These are phyloP conservation scores for Carapus acus DNA, from an alignment of 2,797 vertebrate genomes.

Conservation along the genomic window DNA sequence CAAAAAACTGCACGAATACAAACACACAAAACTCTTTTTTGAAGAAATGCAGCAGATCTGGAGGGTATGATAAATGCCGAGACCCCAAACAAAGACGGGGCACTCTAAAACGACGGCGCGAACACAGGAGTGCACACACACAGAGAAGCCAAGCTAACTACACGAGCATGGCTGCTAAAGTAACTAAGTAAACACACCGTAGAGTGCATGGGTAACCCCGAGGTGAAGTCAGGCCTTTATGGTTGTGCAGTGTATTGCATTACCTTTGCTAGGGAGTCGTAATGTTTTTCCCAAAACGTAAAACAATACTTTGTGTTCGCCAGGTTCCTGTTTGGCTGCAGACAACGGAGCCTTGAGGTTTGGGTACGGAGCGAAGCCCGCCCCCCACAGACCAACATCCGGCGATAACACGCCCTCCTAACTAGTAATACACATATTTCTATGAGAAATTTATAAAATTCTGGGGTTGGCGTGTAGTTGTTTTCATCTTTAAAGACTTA, in stretches of 20 bases:
- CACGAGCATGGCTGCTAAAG: slow-evolving; percentile 36
- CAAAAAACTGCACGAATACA: no score
- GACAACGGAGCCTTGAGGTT: slow-evolving; percentile 47
- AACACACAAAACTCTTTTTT: neutral
- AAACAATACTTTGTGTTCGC: slow-evolving; percentile 10
- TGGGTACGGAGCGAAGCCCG: slow-evolving; percentile 61
- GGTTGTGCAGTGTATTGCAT: slow-evolving; percentile 4
- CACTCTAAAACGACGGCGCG: no score
- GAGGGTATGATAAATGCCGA: neutral
- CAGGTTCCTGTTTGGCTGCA: slow-evolving; percentile 23
- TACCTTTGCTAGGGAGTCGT: slow-evolving; percentile 42
- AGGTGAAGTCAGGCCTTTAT: neutral
- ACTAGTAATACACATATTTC: no score
- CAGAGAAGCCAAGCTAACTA: slow-evolving; percentile 39
- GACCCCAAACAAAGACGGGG: neutral
- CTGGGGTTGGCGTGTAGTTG: no score
- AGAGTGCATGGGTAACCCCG: slow-evolving; percentile 1
- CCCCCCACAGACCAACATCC: slow-evolving; percentile 45
- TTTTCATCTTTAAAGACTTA: no score
- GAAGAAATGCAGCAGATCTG: neutral
- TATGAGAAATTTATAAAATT: no score
- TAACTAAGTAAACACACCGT: slow-evolving; percentile 19
- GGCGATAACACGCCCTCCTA: neutral
- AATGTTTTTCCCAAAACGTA: slow-evolving; percentile 13
- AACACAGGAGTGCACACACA: neutral